Evolutionary conservation across 2,888 invertebrate species (phyloP).

Genomic region (Ormia ochracea): DNA sequence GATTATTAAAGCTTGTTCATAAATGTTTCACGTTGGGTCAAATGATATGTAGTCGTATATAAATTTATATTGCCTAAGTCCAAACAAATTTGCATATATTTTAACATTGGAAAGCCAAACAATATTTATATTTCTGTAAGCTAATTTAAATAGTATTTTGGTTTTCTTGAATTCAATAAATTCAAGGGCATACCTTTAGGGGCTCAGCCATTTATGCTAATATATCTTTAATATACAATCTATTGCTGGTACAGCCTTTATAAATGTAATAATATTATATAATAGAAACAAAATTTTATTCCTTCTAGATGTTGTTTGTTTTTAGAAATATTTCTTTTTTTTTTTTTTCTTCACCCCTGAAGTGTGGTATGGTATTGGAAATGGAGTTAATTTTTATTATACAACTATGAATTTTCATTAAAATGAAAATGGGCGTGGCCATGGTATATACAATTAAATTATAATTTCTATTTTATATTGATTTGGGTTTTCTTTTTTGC

Average conservation of each 20-base stretch:
- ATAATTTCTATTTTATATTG: too few species aligned
- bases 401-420: too few species aligned
- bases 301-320: neutral
- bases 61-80: constrained; percentile 32
- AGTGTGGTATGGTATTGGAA: too few species aligned
- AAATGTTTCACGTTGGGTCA: constrained; percentile 56
- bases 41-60: constrained; percentile 62
- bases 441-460: too few species aligned
- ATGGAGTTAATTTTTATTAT: too few species aligned
- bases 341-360: too few species aligned
- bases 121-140: neutral
- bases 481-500: too few species aligned
- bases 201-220: neutral
- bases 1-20: neutral
- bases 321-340: too few species aligned
- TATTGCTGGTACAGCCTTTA: too few species aligned
- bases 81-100: neutral
- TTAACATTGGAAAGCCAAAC: neutral
- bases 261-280: neutral
- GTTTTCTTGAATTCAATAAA: neutral
- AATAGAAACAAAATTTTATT: neutral
- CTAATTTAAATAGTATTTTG: neutral
- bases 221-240: neutral
- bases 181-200: neutral
- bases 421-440: too few species aligned